phyloP scores from a whole-genome alignment of 2,888 invertebrate species.

The Charanyca ferruginea region DNA sequence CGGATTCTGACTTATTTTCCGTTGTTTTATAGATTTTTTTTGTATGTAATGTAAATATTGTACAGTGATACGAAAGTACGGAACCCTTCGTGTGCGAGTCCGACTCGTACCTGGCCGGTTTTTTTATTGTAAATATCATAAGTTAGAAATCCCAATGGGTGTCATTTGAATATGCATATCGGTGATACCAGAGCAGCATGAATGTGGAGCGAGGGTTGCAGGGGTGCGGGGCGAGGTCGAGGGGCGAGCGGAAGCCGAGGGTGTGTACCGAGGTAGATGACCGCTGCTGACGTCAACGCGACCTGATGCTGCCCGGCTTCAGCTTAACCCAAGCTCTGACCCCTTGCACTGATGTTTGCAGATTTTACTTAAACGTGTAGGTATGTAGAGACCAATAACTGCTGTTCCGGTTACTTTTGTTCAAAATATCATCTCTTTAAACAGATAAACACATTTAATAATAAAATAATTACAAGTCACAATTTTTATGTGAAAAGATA shows the following conservation, averaged over 20 bases:
- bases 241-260: conserved; percentile 77
- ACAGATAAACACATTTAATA: too few species aligned
- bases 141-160: too few species aligned
- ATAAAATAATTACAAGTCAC: too few species aligned
- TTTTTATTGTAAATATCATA: too few species aligned
- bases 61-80: too few species aligned
- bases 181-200: conserved; percentile 70
- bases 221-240: conserved; percentile 52
- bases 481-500: too few species aligned
- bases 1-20: too few species aligned
- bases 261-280: conserved; percentile 77
- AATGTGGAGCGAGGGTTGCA: conserved; percentile 79
- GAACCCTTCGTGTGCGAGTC: too few species aligned
- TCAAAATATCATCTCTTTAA: conserved; percentile 28
- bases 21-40: too few species aligned
- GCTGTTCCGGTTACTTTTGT: background rate
- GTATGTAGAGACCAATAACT: conserved; percentile 45
- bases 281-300: conserved; percentile 89
- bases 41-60: too few species aligned
- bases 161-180: conserved; percentile 54
- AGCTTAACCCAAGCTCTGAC: conserved; percentile 87
- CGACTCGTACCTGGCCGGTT: too few species aligned
- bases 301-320: conserved; percentile 91
- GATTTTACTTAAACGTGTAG: conserved; percentile 63
- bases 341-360: conserved; percentile 72